Percentiles rank a stretch among this genome's conserved stretches.
Conservation (phyloP, 2,113 vertebrate genomes). For the Xerus inauris region DNA sequence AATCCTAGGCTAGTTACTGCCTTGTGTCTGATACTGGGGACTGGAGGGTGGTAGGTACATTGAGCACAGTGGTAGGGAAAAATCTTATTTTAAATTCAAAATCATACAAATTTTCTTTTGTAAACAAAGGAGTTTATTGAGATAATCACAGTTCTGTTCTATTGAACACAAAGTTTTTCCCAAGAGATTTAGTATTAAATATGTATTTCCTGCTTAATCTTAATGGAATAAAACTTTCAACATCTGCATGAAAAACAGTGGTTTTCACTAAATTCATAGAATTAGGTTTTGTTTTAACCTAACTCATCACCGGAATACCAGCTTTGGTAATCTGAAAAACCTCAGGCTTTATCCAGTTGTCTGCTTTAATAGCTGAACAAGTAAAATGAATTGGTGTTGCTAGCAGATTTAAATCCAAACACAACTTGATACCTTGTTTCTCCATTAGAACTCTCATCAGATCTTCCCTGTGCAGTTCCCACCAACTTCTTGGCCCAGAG, state of each 20-base stretch:
- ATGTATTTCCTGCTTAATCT: background rate
- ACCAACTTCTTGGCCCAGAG: background rate
- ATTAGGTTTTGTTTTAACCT: slow-evolving; percentile 15
- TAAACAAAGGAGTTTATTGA: background rate
- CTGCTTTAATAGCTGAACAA: background rate
- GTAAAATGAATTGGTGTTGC: slow-evolving; percentile 3
- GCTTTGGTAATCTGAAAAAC: background rate
- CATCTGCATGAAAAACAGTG: background rate
- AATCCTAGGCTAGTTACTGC: background rate
- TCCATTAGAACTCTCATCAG: background rate
- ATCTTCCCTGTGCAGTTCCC: background rate
- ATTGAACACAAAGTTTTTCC: slow-evolving; percentile 6
- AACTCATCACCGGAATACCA: background rate
- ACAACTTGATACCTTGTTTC: background rate
- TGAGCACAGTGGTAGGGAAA: background rate
- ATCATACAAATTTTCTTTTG: background rate
- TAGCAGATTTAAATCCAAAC: background rate
- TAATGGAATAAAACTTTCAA: background rate
- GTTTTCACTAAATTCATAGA: slow-evolving; percentile 6
- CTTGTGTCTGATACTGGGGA: background rate
- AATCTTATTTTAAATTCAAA: background rate
- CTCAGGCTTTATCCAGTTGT: background rate
- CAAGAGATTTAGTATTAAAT: background rate
- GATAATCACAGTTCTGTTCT: background rate
- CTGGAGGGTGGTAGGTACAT: background rate